These are phyloP conservation scores for Pempheris klunzingeri DNA, from an alignment of 2,797 vertebrate species.

Conservation along the genomic window DNA sequence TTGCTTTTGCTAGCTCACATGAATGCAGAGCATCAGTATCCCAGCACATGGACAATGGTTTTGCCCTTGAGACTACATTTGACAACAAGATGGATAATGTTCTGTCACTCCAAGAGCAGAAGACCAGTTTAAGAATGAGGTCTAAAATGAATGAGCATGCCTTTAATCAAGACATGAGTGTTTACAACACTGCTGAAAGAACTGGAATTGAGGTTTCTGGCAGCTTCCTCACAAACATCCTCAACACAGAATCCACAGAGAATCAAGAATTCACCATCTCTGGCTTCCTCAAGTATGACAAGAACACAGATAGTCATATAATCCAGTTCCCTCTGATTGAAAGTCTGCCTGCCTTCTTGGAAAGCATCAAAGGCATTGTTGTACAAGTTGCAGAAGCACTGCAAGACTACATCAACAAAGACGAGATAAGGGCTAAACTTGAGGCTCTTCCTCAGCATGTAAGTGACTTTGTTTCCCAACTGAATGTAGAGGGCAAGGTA, in stretches of 20 bases:
- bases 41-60: constrained; percentile 79
- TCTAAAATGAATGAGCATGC: constrained; percentile 90
- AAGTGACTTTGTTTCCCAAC: constrained; percentile 82
- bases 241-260: constrained; percentile 73
- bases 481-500: constrained; percentile 85
- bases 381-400: constrained; percentile 83
- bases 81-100: constrained; percentile 63
- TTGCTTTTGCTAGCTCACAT: constrained; percentile 89
- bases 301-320: constrained; percentile 89
- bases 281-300: constrained; percentile 94
- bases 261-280: constrained; percentile 90
- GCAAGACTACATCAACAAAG: constrained; percentile 82
- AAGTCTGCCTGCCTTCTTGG: constrained; percentile 85
- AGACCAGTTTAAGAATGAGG: constrained; percentile 85
- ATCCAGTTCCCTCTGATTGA: constrained; percentile 90
- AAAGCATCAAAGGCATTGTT: constrained; percentile 82
- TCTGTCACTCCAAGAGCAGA: constrained; percentile 66
- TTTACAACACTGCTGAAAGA: constrained; percentile 90
- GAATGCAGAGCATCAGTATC: constrained; percentile 90
- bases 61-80: constrained; percentile 70
- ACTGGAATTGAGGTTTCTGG: constrained; percentile 88
- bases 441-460: constrained; percentile 84
- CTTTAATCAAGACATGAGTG: constrained; percentile 87
- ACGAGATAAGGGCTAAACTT: constrained; percentile 83
- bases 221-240: constrained; percentile 85